Percentiles rank a stretch among this genome's conserved stretches.
These are phyloP conservation scores for Phytoseiulus persimilis DNA, from an alignment of 2,888 invertebrate species.

Conservation along the genomic window DNA sequence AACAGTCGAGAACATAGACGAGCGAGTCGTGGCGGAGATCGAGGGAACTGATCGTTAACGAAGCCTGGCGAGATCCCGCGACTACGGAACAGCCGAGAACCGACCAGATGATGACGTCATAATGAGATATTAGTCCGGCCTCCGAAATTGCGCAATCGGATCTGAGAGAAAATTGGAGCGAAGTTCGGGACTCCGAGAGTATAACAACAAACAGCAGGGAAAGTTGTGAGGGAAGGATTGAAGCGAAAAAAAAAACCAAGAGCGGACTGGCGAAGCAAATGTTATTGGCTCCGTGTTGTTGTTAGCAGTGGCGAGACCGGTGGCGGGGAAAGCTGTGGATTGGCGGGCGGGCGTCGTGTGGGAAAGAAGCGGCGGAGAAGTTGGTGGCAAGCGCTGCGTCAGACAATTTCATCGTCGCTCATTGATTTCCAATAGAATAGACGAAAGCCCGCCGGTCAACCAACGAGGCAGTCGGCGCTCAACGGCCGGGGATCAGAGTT, in stretches of 20 bases:
- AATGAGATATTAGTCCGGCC: not conserved
- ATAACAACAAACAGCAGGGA: not conserved
- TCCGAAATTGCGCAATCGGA: not conserved
- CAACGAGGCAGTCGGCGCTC: not conserved
- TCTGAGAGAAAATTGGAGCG: not conserved
- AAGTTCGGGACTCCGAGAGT: not conserved
- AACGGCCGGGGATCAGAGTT: not conserved
- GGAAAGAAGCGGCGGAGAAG: not conserved
- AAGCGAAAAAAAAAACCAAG: not conserved
- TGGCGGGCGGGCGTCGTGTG: not conserved
- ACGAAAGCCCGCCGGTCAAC: not conserved
- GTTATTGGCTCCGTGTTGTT: not conserved
- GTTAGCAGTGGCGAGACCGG: not conserved
- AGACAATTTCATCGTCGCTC: not conserved
- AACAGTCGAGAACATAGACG: too few relatives aligned
- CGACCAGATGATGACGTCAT: not conserved
- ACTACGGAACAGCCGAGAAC: not conserved
- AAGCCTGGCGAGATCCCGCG: not conserved
- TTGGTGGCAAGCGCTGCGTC: not conserved
- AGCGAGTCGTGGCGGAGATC: too few relatives aligned
- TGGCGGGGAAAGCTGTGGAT: not conserved
- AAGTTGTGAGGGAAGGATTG: not conserved
- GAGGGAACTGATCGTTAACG: not conserved
- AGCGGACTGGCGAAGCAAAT: not conserved
- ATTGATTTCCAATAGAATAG: constrained; percentile 5